Base-by-base conservation (phyloP, 2,113 vertebrate genomes). In the Semicossyphus pulcher region DNA sequence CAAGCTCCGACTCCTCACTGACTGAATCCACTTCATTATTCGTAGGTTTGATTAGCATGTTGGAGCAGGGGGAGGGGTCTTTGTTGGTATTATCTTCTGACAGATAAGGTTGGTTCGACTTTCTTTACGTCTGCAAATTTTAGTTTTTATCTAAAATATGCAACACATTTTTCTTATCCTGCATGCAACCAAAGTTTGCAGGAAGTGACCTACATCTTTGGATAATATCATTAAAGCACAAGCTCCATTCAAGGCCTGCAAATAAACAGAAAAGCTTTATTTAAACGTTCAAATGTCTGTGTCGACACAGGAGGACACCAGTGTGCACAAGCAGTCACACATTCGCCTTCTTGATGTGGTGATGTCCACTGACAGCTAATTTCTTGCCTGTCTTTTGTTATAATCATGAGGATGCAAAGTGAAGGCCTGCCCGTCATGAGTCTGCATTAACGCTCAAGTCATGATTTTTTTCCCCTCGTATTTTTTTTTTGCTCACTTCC, bases 1-100 rank as follows among this genome's bases (percentile, higher is more conserved):
- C 53, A 31, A 57, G 29, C 67, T 14, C 16, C 10, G 11, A 58
- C 62, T 76, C 67, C 49, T 21, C 21, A 10, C 59, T 47, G 56
- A 75, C 77, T 83, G 21, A 75, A 89, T 73, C 64, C 53, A 75
- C 76, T 76, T 84, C 59, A 83, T 88, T 88, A 84, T 84, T 77
- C 32, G n/a, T 48, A 37, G 34, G 79, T 83, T 75, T 86, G 78
- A 85, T 86, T 78, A 86, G 75, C 72, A 44, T 76, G 2, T 1
- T 15, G 11, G 49, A 54, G 53, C 41, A 21, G 45, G 16, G 39
- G 28, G 47, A 44, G 25, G 53, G 11, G 20, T 63, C 36, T 25
- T 57, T 36, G n/a, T n/a, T 11, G 18, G 51, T 11, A 34, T 70
- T 52, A 63, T 64, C 25, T 37, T 7, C 36, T 62, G 32, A 66